Conservation (phyloP, 1,140 invertebrate species). For the Macrobrachium nipponense region DNA sequence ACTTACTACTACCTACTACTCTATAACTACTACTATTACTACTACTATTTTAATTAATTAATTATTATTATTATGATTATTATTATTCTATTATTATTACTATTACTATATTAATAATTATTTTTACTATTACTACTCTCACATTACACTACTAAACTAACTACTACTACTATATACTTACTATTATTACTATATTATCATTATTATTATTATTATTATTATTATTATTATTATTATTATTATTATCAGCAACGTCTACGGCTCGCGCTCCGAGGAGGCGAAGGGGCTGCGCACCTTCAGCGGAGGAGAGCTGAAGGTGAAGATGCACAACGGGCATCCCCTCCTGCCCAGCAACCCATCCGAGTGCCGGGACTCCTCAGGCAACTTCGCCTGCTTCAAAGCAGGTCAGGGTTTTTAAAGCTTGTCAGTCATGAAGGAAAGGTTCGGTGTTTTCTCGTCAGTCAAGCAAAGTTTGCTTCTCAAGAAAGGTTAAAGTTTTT, state of each 20-base stretch:
- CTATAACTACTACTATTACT: background rate
- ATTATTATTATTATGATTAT: background rate
- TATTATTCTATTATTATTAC: background rate
- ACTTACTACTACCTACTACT: background rate
- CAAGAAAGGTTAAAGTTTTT: too few relatives aligned
- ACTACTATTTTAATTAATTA: background rate
- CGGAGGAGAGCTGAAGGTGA: slow-evolving; percentile 69
- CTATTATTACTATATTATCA: background rate
- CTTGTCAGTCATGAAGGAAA: too few relatives aligned
- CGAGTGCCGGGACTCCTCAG: slow-evolving; percentile 27
- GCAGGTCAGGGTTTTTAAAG: slow-evolving; percentile 63
- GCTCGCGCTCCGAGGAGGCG: slow-evolving; percentile 70
- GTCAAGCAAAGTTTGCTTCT: too few relatives aligned
- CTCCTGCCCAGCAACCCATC: slow-evolving; percentile 66
- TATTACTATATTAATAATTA: background rate
- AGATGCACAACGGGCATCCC: slow-evolving; percentile 56
- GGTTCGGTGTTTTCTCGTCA: too few relatives aligned
- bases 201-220: background rate
- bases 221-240: background rate
- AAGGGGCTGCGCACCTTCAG: slow-evolving; percentile 71
- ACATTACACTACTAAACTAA: background rate
- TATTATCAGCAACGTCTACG: slow-evolving; percentile 59
- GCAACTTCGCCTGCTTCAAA: slow-evolving; percentile 65
- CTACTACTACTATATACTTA: background rate
- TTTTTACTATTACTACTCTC: background rate